These are phyloP conservation scores for Pseudochirops cupreus DNA, from an alignment of 2,797 vertebrate genomes.

Conservation along the genomic window DNA sequence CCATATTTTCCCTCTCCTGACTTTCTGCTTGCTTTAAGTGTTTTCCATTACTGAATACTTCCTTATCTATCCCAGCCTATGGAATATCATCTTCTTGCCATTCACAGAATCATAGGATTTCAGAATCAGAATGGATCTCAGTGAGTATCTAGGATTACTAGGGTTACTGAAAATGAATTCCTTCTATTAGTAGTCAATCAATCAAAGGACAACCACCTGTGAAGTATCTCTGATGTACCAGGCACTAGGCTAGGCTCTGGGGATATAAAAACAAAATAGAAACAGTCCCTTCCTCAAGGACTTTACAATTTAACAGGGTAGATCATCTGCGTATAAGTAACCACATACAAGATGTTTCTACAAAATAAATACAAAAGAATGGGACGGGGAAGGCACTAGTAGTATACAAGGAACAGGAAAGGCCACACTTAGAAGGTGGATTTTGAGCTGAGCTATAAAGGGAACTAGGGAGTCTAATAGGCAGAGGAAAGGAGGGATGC, in stretches of 20 bases:
- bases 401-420: neutral
- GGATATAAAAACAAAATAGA: neutral
- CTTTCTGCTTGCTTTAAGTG: slow-evolving; percentile 3
- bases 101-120: slow-evolving; percentile 30
- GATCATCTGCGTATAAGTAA: neutral
- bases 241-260: neutral
- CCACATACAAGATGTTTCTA: neutral
- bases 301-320: neutral
- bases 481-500: neutral
- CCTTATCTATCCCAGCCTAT: neutral
- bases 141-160: neutral
- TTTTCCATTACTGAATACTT: slow-evolving; percentile 7
- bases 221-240: neutral
- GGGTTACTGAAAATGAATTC: neutral
- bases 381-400: neutral
- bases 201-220: neutral
- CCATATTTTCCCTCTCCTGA: slow-evolving; percentile 17
- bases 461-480: neutral
- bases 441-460: neutral
- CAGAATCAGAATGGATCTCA: neutral
- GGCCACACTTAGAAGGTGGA: neutral
- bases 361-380: neutral
- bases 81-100: slow-evolving; percentile 1
- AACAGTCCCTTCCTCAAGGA: neutral
- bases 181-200: neutral